Evolutionary conservation across 2,113 vertebrate genomes (phyloP).

Genomic region (Gasterosteus aculeatus): DNA sequence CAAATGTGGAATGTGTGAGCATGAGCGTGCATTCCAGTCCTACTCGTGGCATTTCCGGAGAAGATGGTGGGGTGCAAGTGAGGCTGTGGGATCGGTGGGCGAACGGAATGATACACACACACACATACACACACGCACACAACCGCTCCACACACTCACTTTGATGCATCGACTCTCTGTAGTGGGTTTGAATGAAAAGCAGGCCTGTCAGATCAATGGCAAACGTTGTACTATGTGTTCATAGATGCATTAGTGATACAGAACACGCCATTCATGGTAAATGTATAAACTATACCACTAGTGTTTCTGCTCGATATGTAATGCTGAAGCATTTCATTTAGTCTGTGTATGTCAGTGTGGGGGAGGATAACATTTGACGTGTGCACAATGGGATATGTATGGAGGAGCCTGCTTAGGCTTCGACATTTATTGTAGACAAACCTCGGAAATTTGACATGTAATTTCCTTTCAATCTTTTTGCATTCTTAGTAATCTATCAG

Average conservation of each 20-base stretch:
- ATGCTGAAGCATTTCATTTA: slow-evolving; percentile 6
- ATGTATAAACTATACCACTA: background rate
- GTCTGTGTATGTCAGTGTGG: background rate
- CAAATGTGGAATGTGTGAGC: slow-evolving; percentile 72
- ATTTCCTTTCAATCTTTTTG: background rate
- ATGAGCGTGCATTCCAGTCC: slow-evolving; percentile 74
- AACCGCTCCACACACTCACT: slow-evolving; percentile 23
- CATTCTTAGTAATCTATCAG: background rate
- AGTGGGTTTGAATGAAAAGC: slow-evolving; percentile 31
- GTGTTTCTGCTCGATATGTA: slow-evolving; percentile 19
- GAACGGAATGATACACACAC: slow-evolving; percentile 30
- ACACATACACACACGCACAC: slow-evolving; percentile 10
- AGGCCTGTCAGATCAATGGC: slow-evolving; percentile 20
- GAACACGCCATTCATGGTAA: slow-evolving; percentile 23
- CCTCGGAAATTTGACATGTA: background rate
- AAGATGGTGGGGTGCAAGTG: slow-evolving; percentile 22
- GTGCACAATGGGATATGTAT: background rate
- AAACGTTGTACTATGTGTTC: slow-evolving; percentile 18
- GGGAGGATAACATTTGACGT: slow-evolving; percentile 8
- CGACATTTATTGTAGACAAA: background rate
- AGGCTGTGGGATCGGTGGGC: slow-evolving; percentile 14
- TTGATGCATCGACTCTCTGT: slow-evolving; percentile 28
- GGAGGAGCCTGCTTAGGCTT: background rate
- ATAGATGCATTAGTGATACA: slow-evolving; percentile 13
- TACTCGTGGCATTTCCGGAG: slow-evolving; percentile 72